These are phyloP conservation scores for Benitochromis conjunctus DNA, from an alignment of 2,113 vertebrate species.

Conservation along the genomic window DNA sequence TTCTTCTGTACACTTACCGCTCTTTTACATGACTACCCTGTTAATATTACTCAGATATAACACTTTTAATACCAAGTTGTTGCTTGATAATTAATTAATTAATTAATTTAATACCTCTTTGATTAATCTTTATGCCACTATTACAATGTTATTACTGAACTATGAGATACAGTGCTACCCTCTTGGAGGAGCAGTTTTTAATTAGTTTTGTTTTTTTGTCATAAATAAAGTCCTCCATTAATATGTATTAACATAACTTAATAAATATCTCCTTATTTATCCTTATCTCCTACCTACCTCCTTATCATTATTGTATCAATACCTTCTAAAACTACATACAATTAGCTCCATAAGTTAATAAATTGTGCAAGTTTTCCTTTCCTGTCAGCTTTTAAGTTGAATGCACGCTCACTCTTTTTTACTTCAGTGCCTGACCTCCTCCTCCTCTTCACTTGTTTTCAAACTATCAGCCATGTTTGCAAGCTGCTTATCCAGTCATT, in stretches of 20 bases:
- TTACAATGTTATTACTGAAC: too few species aligned
- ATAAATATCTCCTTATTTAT: too few species aligned
- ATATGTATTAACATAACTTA: neutral
- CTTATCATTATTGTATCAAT: neutral
- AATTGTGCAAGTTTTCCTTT: neutral
- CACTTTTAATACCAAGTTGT: neutral
- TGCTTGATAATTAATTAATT: neutral
- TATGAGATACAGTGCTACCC: too few species aligned
- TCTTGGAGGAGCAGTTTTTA: neutral
- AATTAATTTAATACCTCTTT: neutral
- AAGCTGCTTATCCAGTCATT: neutral
- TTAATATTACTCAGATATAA: neutral
- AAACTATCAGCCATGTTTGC: neutral
- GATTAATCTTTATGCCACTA: neutral
- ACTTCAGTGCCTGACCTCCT: neutral
- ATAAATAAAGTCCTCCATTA: neutral
- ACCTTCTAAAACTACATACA: neutral
- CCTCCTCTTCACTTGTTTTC: neutral
- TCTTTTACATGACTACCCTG: neutral
- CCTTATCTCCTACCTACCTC: too few species aligned
- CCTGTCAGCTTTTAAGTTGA: neutral
- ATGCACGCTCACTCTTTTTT: neutral
- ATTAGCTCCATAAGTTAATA: neutral
- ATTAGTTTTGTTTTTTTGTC: fast-evolving
- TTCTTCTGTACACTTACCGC: neutral